Conservation (phyloP, 2,113 vertebrate genomes). For the Callopanchax toddi region DNA sequence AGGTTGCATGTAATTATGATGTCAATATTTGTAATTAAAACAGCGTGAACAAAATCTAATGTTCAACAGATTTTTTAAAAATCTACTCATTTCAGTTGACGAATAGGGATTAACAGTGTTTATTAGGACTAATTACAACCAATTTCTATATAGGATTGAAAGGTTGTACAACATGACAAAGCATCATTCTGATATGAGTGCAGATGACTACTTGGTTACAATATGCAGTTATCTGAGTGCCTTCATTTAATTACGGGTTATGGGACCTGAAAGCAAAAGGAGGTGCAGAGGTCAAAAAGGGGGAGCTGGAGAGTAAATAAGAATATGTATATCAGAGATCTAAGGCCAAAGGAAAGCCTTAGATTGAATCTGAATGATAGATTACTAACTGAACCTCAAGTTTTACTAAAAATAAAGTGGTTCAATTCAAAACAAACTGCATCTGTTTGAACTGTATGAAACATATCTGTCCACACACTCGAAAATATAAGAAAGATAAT, state of each 20-base stretch:
- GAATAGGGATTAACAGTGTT: slow-evolving; percentile 28
- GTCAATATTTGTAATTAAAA: slow-evolving; percentile 59
- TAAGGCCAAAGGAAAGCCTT: too few relatives aligned
- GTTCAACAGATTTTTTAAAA: not conserved
- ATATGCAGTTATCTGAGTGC: not conserved
- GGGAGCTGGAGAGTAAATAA: slow-evolving; percentile 16
- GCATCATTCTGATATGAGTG: not conserved
- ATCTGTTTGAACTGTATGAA: too few relatives aligned
- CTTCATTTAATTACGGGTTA: slow-evolving; percentile 15
- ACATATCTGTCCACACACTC: too few relatives aligned
- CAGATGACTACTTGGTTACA: not conserved
- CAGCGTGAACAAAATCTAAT: not conserved
- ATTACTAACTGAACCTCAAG: too few relatives aligned
- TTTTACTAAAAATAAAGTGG: too few relatives aligned
- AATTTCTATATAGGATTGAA: slow-evolving; percentile 46
- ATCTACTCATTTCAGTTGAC: slow-evolving; percentile 20
- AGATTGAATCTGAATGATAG: too few relatives aligned
- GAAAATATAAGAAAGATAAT: too few relatives aligned
- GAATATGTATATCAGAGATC: slow-evolving; percentile 13
- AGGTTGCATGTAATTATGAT: slow-evolving; percentile 38
- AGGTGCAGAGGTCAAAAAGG: slow-evolving; percentile 19
- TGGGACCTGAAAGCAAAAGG: slow-evolving; percentile 9
- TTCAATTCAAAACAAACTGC: too few relatives aligned
- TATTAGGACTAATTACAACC: slow-evolving; percentile 43
- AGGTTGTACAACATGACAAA: slow-evolving; percentile 15